Base-by-base conservation (phyloP, 2,888 invertebrate genomes). In the Malacosoma neustria region DNA sequence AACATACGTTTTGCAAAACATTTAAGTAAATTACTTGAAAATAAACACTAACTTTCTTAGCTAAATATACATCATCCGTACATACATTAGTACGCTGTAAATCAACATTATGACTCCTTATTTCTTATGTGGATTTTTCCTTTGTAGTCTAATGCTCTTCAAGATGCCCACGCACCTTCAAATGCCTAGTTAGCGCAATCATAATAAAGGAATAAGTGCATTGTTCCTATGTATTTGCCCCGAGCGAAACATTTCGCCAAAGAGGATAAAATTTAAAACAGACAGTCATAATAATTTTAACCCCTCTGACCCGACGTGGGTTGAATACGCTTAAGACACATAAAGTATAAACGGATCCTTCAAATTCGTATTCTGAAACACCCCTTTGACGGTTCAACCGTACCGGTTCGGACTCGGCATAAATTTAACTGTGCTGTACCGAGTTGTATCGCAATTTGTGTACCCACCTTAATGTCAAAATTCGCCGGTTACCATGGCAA, bases 401-500 rank as follows among this genome's bases (percentile, higher is more conserved):
- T 36, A 15, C 32, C 14, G 30, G 30, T 32, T 38, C 14, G 22
- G 29, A 35, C 35, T 13, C 35, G 37, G 15, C 34, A 30, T 14
- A 38, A 48, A 52, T 56, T 50, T 49, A 46, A 46, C 41, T 54
- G 54, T 51, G 55, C 55, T 59, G 63, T 61, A 56, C 62, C 51
- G 55, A 57, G 60, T 59, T 46, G 56, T 53, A 54, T 54, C 57
- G 61, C 61, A 68, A 72, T 72, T 74, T 68, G 65, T 66, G 61
- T 58, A 61, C 62, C 50, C 57, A 73, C 74, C 73, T 72, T 64
- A 52, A 61, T 65, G 70, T 73, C 75, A 75, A 65, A 74, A 73
- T 63, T 72, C 65, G 49, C 58, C 51, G 52, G 82, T 84, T 61
- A 46, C 69, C 72, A 80, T 81, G 51, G 81, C 69, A 82, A 82